Base-by-base conservation (phyloP, 2,797 vertebrate species). In the Bovichtus variegatus region DNA sequence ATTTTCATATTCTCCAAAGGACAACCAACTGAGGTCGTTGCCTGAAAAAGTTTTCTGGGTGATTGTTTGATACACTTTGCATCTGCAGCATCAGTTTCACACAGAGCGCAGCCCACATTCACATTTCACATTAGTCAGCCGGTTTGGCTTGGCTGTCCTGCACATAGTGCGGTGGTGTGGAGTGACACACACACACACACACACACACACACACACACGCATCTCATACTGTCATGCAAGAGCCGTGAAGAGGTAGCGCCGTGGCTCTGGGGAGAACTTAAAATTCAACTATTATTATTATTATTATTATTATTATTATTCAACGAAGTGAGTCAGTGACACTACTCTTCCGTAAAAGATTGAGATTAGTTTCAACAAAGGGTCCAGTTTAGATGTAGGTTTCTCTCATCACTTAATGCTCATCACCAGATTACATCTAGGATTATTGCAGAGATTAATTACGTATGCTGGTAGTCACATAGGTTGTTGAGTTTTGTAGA, bases 41-140 rank as follows among this genome's bases (percentile, higher is more conserved):
- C 29, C n/a, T 62, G 34, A 13, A 29, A 43, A 66, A 51, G 16
- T 81, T 78, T 72, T 67, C 60, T 63, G 21, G 18, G n/a, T 69
- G 43, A 54, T 61, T 25, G 57, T 38, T 72, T 31, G 46, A 63
- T 15, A 7, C 3, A 13, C 31, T 76, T 70, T 80, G 74, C 79
- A 81, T 86, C 81, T 84, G 83, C 80, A 86, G 66, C 80, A 77
- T 68, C 71, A 65, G 69, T 69, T 82, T 90, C 64, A 60, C 74
- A 74, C 43, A 64, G 51, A 76, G 31, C 70, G 31, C 83, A 76
- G 74, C 90, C 79, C 84, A 83, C 86, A 55, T 83, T 74, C 82
- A 49, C 67, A 76, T 80, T 81, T 80, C 41, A 54, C 72, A 47
- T 87, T 74, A 89, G 83, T 91, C 85, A 91, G 82, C 60, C 73